These are phyloP conservation scores for Macropis europaea DNA, from an alignment of 2,888 invertebrate species.

Conservation along the genomic window DNA sequence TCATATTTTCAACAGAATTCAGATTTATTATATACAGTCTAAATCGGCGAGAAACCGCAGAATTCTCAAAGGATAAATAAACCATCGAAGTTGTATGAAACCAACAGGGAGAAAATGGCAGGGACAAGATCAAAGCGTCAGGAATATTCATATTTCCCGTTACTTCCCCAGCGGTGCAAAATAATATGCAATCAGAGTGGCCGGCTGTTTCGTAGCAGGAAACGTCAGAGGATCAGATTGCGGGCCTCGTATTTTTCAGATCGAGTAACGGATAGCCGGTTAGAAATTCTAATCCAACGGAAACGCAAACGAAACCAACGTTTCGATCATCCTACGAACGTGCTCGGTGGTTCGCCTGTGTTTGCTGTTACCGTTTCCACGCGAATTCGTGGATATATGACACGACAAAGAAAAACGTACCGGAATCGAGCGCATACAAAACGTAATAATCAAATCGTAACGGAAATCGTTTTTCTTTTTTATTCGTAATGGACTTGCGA, in stretches of 20 bases:
- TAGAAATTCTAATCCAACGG: constrained; percentile 57
- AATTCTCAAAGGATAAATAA: too few relatives aligned
- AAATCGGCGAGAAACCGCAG: too few relatives aligned
- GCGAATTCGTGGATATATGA: too few relatives aligned
- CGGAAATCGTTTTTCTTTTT: too few relatives aligned
- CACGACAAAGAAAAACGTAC: too few relatives aligned
- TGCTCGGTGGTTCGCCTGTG: not conserved
- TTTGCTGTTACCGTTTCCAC: constrained; percentile 9
- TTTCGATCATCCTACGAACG: not conserved
- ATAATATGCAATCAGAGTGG: constrained; percentile 18
- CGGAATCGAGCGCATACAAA: too few relatives aligned
- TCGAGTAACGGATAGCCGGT: constrained; percentile 45
- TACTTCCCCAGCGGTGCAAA: not conserved
- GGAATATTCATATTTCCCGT: constrained; percentile 18
- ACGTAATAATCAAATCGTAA: too few relatives aligned
- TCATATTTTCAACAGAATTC: too few relatives aligned
- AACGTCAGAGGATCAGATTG: constrained; percentile 29
- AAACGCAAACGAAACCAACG: constrained; percentile 44
- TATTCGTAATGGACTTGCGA: too few relatives aligned
- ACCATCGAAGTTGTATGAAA: not conserved
- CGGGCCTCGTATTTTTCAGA: constrained; percentile 44
- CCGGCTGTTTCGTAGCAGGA: not conserved
- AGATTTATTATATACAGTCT: too few relatives aligned
- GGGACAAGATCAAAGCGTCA: not conserved
- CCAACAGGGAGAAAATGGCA: not conserved